Evolutionary conservation across 2,797 vertebrate genomes (phyloP).

Genomic region (Sebastiscus tertius): DNA sequence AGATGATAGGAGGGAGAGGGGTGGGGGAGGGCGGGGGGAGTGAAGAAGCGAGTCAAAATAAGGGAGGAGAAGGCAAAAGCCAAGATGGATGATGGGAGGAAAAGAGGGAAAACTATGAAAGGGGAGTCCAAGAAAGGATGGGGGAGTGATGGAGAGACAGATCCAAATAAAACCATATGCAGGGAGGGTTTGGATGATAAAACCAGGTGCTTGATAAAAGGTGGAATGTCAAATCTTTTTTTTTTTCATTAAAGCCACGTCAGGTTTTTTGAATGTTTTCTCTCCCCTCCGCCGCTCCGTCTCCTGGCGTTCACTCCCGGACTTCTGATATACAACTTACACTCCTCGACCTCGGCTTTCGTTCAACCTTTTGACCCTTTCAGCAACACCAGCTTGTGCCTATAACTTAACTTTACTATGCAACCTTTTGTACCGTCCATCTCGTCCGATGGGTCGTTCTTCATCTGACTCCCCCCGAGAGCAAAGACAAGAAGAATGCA

Average conservation of each 20-base stretch:
- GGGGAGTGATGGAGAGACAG: slow-evolving; percentile 62
- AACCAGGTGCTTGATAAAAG: slow-evolving; percentile 85
- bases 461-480: slow-evolving; percentile 28
- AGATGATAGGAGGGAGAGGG: slow-evolving; percentile 67
- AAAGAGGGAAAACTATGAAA: slow-evolving; percentile 51
- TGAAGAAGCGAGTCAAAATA: slow-evolving; percentile 61
- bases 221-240: slow-evolving; percentile 67
- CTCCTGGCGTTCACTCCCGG: slow-evolving; percentile 32
- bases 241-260: slow-evolving; percentile 28
- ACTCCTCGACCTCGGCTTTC: slow-evolving; percentile 48
- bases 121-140: slow-evolving; percentile 40
- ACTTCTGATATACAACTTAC: slow-evolving; percentile 45
- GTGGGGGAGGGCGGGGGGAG: not conserved
- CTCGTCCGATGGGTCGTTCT: slow-evolving; percentile 37
- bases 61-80: slow-evolving; percentile 67
- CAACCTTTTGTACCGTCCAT: slow-evolving; percentile 27
- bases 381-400: slow-evolving; percentile 30
- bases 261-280: slow-evolving; percentile 48
- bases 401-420: slow-evolving; percentile 66
- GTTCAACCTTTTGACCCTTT: slow-evolving; percentile 63
- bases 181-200: slow-evolving; percentile 75
- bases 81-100: slow-evolving; percentile 72
- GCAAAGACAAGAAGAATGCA: slow-evolving; percentile 11
- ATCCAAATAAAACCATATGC: slow-evolving; percentile 73
- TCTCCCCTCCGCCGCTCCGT: slow-evolving; percentile 11